These are phyloP conservation scores for Callaeas wilsoni DNA, from an alignment of 2,113 vertebrate species.

Conservation along the genomic window DNA sequence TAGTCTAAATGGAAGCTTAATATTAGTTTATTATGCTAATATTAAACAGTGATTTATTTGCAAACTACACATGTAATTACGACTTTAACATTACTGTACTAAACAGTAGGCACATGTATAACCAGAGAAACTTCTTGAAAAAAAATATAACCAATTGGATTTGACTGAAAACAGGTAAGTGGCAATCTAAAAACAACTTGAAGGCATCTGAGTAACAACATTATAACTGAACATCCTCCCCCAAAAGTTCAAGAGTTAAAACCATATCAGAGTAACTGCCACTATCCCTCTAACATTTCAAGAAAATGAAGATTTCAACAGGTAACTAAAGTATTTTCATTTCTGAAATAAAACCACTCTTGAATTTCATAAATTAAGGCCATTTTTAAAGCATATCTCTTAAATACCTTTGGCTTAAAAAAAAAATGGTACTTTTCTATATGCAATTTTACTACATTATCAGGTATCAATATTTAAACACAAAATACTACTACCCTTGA, in stretches of 20 bases:
- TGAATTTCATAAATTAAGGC: neutral
- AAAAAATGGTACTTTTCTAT: neutral
- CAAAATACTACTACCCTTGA: neutral
- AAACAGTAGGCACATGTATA: neutral
- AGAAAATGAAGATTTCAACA: neutral
- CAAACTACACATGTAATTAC: neutral
- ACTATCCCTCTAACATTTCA: neutral
- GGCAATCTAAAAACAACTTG: neutral
- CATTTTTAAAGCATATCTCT: neutral
- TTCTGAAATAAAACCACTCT: neutral
- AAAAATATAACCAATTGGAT: neutral
- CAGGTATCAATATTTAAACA: neutral
- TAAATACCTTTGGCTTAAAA: neutral
- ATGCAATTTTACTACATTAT: neutral
- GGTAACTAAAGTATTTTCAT: neutral
- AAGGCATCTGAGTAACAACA: neutral
- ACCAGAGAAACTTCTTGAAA: neutral
- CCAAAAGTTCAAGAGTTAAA: neutral
- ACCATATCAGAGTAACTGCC: neutral
- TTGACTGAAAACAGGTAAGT: accelerated
- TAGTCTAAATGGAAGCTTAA: neutral
- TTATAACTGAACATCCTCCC: neutral
- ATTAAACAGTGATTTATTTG: neutral
- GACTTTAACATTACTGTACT: neutral
- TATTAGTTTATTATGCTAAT: neutral